Evolutionary conservation across 2,888 invertebrate species (phyloP).

Genomic region (Polydrusus cervinus): DNA sequence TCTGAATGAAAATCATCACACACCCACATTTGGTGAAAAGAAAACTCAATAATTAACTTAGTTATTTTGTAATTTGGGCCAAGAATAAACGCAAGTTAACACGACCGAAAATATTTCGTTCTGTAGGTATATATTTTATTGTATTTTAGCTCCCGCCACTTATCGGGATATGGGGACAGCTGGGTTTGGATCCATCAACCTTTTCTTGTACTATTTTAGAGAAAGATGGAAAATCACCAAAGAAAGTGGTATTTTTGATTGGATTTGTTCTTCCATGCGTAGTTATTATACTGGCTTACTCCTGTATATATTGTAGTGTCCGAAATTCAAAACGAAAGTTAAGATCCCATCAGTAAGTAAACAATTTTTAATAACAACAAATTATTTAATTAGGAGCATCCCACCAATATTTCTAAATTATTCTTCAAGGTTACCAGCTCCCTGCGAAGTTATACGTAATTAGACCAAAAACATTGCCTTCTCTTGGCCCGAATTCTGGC

Average conservation of each 20-base stretch:
- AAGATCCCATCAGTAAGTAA: slow-evolving; percentile 81
- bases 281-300: slow-evolving; percentile 89
- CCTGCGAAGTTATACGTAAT: no score
- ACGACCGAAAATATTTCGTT: no score
- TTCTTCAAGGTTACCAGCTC: no score
- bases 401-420: no score
- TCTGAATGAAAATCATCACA: no score
- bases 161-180: slow-evolving; percentile 87
- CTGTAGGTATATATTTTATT: slow-evolving; percentile 11
- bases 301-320: slow-evolving; percentile 89
- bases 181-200: slow-evolving; percentile 85
- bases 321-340: slow-evolving; percentile 82
- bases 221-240: slow-evolving; percentile 85
- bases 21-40: no score
- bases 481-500: no score
- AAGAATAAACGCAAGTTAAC: no score
- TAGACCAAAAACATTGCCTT: no score
- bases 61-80: no score
- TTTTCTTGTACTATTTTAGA: slow-evolving; percentile 92
- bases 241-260: slow-evolving; percentile 87
- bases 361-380: no score
- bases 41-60: no score
- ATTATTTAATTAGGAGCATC: slow-evolving; percentile 1
- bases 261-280: slow-evolving; percentile 89
- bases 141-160: slow-evolving; percentile 82